These are phyloP conservation scores for Myanophis thanlyinensis DNA, from an alignment of 2,113 vertebrate species.

Conservation along the genomic window DNA sequence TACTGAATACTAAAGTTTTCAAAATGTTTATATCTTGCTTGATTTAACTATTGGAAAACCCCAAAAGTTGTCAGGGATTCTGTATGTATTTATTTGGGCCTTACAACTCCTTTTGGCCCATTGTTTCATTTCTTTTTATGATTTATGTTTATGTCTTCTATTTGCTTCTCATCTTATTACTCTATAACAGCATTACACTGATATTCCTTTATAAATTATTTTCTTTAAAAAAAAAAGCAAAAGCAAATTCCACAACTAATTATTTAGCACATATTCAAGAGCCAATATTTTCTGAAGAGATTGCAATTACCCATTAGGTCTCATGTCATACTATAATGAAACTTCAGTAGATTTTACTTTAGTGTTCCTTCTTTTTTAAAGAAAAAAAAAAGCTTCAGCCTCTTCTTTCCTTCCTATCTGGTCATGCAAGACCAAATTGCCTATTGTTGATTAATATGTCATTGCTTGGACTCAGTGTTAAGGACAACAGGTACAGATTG, in stretches of 20 bases:
- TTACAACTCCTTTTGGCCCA: neutral
- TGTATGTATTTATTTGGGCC: neutral
- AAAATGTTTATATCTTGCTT: neutral
- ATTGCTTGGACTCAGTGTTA: neutral
- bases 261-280: neutral
- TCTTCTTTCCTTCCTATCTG: neutral
- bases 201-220: neutral
- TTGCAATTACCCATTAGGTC: neutral
- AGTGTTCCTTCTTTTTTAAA: neutral
- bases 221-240: neutral
- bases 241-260: neutral
- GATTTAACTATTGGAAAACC: neutral
- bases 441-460: neutral
- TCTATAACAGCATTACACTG: neutral
- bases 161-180: neutral
- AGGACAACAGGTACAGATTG: neutral
- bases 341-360: neutral
- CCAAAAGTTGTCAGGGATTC: neutral
- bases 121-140: neutral
- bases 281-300: neutral
- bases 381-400: neutral
- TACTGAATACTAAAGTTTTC: neutral
- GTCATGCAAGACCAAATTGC: neutral
- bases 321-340: neutral
- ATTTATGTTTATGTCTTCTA: neutral